phyloP scores from a whole-genome alignment of 37 sponge, comb jelly and placozoan species.

The Tethya wilhelma region DNA sequence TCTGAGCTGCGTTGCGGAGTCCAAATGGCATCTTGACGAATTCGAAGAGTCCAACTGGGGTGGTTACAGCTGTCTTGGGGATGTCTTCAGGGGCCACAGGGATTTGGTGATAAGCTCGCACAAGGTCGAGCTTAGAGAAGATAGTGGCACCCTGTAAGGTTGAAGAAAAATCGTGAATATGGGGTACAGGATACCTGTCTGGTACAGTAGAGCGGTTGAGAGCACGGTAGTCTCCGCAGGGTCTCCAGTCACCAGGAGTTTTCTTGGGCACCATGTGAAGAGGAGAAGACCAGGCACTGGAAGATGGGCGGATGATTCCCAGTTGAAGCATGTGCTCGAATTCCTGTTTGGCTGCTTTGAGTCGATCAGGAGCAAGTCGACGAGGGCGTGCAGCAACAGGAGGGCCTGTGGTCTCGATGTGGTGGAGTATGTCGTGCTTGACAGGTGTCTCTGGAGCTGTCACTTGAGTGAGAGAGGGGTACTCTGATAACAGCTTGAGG shows the following conservation, averaged over 20 bases:
- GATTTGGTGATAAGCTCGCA: conserved; percentile 63
- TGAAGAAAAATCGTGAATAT: conserved; percentile 44
- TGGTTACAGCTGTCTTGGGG: conserved; percentile 69
- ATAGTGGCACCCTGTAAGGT: conserved; percentile 40
- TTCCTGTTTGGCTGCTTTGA: conserved; percentile 38
- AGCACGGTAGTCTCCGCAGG: conserved; percentile 71
- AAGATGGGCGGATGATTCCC: conserved; percentile 71
- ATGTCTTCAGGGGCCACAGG: conserved; percentile 53
- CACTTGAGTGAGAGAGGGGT: conserved; percentile 39
- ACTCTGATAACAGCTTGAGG: conserved; percentile 31
- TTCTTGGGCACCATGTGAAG: conserved; percentile 72
- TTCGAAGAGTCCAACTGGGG: conserved; percentile 72
- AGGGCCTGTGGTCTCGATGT: conserved; percentile 55
- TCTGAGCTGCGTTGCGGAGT: conserved; percentile 56
- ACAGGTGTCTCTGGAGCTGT: conserved; percentile 29
- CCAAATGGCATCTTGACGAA: conserved; percentile 66
- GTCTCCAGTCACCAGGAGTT: conserved; percentile 60
- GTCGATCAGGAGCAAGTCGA: conserved; percentile 27
- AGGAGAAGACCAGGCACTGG: conserved; percentile 69
- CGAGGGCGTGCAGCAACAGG: conserved; percentile 27
- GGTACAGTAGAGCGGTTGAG: conserved; percentile 57
- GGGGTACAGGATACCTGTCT: conserved; percentile 65
- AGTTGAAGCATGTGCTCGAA: conserved; percentile 79
- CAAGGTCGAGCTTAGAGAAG: conserved; percentile 68
- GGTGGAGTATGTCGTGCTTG: conserved; percentile 54